Base-by-base conservation (phyloP, 2,888 invertebrate genomes). In the Leptinotarsa tumamoca region DNA sequence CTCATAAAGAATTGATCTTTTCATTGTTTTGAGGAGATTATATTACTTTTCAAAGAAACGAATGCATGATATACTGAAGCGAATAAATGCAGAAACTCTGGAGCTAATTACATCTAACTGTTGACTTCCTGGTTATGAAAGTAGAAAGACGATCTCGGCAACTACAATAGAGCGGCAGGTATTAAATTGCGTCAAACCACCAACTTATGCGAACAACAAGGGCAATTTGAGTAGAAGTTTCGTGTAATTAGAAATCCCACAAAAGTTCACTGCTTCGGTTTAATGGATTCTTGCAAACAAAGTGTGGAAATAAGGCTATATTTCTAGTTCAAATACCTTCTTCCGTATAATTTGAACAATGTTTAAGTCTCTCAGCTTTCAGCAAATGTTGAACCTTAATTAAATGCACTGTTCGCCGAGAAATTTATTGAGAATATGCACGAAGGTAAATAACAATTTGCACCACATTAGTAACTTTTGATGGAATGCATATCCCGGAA, bases 161-260 rank as follows among this genome's bases (percentile, higher is more conserved):
- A n/a, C 43, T 21, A 63, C 43, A 63, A 33, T 63, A 43, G 17
- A 63, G 43, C 4, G 43, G 4, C 43, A 63, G 33, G 63, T 63
- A 63, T 43, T 17, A n/a, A 33, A 63, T 43, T 43, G 63, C 27
- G 63, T 17, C 63, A 27, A 17, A 63, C 63, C 63, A 43, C 33
- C 43, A 63, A 63, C 63, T 33, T 63, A 33, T 43, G 63, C 63
- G 33, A 33, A 43, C 63, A 61, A 52, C 54, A 58, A 70, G 58
- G 33, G 58, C 49, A 70, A 54, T 70, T 58, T 50, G 58, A 58
- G 49, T 70, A 18, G 58, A 63, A 70, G 58, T 70, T 70, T 49
- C 18, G 23, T 70, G 70, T 70, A 70, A 70, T 70, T 70, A 70
- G 70, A 58, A 70, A 70, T 70, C 49, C 50, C 18, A 70, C 70